Conservation (phyloP, 1,140 invertebrate species). For the Cydia fagiglandana region DNA sequence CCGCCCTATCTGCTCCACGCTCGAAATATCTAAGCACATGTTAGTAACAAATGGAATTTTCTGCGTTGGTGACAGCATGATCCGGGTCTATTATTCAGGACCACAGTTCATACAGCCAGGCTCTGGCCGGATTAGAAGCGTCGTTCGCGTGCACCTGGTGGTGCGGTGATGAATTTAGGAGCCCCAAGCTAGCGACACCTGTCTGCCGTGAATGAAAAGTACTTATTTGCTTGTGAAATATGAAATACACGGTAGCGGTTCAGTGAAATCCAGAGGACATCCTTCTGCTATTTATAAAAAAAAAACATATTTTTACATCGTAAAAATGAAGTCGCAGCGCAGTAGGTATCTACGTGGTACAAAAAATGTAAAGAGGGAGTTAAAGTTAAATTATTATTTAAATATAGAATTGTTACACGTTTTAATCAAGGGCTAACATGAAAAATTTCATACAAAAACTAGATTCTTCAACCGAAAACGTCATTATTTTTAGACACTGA, state of each 20-base stretch:
- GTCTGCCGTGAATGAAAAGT: constrained; percentile 65
- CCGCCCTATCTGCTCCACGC: constrained; percentile 26
- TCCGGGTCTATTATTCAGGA: constrained; percentile 62
- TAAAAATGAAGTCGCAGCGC: no score
- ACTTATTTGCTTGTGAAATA: constrained; percentile 69
- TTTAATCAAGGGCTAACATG: no score
- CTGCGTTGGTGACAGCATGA: constrained; percentile 33
- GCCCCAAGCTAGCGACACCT: constrained; percentile 63
- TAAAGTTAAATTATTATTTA: no score
- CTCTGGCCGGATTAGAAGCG: constrained; percentile 58
- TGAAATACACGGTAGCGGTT: constrained; percentile 46
- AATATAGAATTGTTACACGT: no score
- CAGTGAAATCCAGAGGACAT: neutral
- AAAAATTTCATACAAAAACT: no score
- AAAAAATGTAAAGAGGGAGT: no score
- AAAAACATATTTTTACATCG: no score
- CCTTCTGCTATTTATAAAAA: no score
- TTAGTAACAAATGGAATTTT: constrained; percentile 30
- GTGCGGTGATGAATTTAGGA: constrained; percentile 61
- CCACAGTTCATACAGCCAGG: constrained; percentile 64
- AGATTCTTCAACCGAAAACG: no score
- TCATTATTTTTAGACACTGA: no score
- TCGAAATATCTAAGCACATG: constrained; percentile 31
- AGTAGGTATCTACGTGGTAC: no score
- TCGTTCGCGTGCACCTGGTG: constrained; percentile 61